These are phyloP conservation scores for Poecilia velifera DNA, from an alignment of 2,797 vertebrate species.

Conservation along the genomic window DNA sequence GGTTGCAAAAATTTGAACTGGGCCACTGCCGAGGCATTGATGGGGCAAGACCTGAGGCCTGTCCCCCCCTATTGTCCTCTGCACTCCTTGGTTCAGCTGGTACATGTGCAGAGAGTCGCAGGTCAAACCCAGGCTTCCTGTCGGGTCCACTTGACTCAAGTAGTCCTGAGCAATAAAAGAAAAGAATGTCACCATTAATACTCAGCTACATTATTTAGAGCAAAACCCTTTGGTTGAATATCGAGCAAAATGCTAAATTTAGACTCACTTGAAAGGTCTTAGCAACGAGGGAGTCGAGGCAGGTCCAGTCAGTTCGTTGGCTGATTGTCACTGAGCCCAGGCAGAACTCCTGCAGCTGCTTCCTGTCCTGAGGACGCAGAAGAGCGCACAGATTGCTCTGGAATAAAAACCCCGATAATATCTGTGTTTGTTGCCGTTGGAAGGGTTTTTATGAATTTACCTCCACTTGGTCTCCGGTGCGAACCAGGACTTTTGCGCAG, in stretches of 20 bases:
- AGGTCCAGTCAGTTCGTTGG: conserved; percentile 88
- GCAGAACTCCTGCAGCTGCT: conserved; percentile 91
- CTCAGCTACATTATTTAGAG: not conserved
- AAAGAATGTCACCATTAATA: not conserved
- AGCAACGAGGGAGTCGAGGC: conserved; percentile 88
- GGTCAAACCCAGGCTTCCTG: conserved; percentile 89
- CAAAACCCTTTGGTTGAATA: not conserved
- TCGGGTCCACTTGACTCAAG: conserved; percentile 91
- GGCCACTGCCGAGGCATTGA: conserved; percentile 80
- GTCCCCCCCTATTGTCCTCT: conserved; percentile 85
- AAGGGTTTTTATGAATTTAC: conserved; percentile 65
- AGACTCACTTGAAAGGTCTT: conserved; percentile 88
- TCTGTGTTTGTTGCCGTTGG: not conserved
- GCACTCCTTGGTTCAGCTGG: conserved; percentile 86
- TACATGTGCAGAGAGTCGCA: conserved; percentile 90
- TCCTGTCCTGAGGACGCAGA: conserved; percentile 82
- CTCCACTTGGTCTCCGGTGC: conserved; percentile 86
- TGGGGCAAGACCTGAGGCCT: conserved; percentile 84
- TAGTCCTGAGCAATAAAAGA: conserved; percentile 83
- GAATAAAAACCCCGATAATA: not conserved
- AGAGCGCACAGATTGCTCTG: not conserved
- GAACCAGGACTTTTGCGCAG: conserved; percentile 85
- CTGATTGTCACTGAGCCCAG: conserved; percentile 87
- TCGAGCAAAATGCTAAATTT: not conserved
- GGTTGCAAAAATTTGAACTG: conserved; percentile 79